These are phyloP conservation scores for Antheraea assamensis DNA, from an alignment of 2,888 invertebrate genomes.

Conservation along the genomic window DNA sequence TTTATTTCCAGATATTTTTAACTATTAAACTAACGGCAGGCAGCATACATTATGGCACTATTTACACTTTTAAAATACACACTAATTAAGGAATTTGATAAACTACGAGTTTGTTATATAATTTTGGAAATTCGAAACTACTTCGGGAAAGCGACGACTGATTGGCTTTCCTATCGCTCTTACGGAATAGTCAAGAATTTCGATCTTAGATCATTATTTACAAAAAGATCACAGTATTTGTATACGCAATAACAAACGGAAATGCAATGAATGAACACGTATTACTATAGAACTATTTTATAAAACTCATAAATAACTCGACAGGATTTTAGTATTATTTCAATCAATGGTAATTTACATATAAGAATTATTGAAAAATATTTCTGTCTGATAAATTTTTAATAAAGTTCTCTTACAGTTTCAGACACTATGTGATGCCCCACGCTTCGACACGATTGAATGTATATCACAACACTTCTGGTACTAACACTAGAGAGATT, in stretches of 20 bases:
- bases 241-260: conserved; percentile 9
- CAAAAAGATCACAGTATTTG: conserved; percentile 34
- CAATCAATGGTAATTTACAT: neutral
- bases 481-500: neutral
- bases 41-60: conserved; percentile 32
- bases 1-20: neutral
- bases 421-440: neutral
- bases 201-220: conserved; percentile 38
- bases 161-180: neutral
- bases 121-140: conserved; percentile 18
- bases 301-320: neutral
- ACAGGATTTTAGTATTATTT: neutral
- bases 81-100: neutral
- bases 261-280: neutral
- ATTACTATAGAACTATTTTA: neutral
- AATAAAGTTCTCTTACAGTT: neutral
- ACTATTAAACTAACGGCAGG: conserved; percentile 27
- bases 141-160: conserved; percentile 3
- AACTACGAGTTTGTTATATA: conserved; percentile 9
- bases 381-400: neutral
- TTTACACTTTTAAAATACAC: conserved; percentile 29
- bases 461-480: neutral
- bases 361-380: neutral
- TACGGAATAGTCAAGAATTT: conserved; percentile 34
- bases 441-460: neutral